Percentiles rank a stretch among this genome's conserved stretches.
phyloP scores from a whole-genome alignment of 2,888 invertebrate species.

The Euplagia quadripunctaria region DNA sequence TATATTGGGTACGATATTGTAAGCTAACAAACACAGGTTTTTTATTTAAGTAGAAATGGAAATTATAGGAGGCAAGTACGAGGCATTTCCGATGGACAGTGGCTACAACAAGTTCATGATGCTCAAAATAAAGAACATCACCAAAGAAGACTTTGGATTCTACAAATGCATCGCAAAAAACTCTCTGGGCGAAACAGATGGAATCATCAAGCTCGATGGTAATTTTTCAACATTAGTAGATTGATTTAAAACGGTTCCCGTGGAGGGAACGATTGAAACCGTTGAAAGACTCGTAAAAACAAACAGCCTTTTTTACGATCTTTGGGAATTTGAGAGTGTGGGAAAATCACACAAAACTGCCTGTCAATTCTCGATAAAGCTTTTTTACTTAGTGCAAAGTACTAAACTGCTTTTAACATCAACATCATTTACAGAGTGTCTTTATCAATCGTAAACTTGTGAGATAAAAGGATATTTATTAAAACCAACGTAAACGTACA shows the following conservation, averaged over 20 bases:
- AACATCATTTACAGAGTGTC: background rate
- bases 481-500: no score
- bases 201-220: conserved; percentile 96
- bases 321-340: conserved; percentile 51
- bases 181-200: conserved; percentile 96
- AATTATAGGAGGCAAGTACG: conserved; percentile 95
- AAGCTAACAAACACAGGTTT: conserved; percentile 65
- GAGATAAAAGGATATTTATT: background rate
- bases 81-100: conserved; percentile 94
- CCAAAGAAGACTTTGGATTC: conserved; percentile 94
- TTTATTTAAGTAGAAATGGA: conserved; percentile 89
- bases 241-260: conserved; percentile 50
- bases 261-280: conserved; percentile 42
- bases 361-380: conserved; percentile 54
- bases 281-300: conserved; percentile 53
- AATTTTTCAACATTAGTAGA: conserved; percentile 63
- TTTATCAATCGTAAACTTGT: background rate
- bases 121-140: conserved; percentile 95
- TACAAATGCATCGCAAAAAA: conserved; percentile 97
- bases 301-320: conserved; percentile 52
- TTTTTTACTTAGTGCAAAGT: conserved; percentile 30
- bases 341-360: conserved; percentile 50
- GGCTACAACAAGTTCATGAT: conserved; percentile 97
- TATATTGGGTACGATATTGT: background rate
- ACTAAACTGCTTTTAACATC: background rate